A percentile compares a stretch with the other conserved stretches of the same genome.
Conservation (phyloP, 64 coral and sea anemone genomes). For the Porites lutea region DNA sequence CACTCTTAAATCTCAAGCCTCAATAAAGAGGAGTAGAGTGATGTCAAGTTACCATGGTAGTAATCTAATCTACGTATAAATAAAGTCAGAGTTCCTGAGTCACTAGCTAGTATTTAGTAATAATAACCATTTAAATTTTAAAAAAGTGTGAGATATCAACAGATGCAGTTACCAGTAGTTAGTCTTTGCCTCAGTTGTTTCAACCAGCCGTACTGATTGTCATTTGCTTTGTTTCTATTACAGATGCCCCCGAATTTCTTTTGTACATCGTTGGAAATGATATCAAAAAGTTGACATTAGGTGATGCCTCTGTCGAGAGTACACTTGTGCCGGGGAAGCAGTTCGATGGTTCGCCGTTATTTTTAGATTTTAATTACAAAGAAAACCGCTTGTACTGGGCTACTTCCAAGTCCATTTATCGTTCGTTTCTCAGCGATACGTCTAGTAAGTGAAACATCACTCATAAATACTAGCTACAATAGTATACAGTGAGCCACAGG, state of each 20-base stretch:
- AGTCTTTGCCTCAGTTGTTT: too few relatives aligned
- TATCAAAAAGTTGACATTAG: background rate
- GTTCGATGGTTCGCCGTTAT: background rate
- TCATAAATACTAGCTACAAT: too few relatives aligned
- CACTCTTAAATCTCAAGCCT: too few relatives aligned
- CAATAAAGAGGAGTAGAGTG: too few relatives aligned
- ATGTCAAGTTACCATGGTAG: too few relatives aligned
- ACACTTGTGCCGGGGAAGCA: background rate
- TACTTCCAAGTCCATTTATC: background rate
- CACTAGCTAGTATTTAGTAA: too few relatives aligned
- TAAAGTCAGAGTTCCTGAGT: too few relatives aligned
- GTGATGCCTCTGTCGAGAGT: background rate
- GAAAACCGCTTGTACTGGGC: slow-evolving; percentile 14
- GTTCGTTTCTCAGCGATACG: background rate
- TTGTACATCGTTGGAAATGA: background rate
- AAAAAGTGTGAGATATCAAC: too few relatives aligned
- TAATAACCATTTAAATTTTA: too few relatives aligned
- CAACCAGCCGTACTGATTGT: background rate
- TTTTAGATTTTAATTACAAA: background rate
- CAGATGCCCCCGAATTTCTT: background rate
- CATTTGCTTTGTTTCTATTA: background rate
- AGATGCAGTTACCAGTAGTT: too few relatives aligned
- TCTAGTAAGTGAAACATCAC: background rate
- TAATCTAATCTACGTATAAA: too few relatives aligned
- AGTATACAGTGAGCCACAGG: too few relatives aligned